phyloP scores from a whole-genome alignment of 2,797 vertebrate species.

The Anolis apletophallus region DNA sequence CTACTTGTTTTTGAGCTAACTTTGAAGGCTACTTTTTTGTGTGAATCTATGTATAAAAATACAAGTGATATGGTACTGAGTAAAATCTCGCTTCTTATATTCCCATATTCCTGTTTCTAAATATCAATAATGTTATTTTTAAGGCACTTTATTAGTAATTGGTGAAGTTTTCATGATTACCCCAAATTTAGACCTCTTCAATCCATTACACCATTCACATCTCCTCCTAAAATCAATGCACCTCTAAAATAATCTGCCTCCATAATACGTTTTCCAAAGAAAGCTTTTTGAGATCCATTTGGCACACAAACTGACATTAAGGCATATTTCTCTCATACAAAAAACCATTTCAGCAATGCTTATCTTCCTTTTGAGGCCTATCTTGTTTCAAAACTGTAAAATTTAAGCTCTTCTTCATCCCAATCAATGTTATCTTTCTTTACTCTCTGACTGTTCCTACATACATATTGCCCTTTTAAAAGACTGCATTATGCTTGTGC shows the following conservation, averaged over 20 bases:
- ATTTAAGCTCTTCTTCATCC: conserved; percentile 8
- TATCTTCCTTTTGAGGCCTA: conserved; percentile 14
- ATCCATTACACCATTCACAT: conserved; percentile 11
- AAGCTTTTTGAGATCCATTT: conserved; percentile 52
- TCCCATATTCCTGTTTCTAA: conserved; percentile 15
- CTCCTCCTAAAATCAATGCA: conserved; percentile 28
- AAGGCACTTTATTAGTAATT: conserved; percentile 25
- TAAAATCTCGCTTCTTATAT: conserved; percentile 18
- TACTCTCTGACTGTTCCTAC: neutral
- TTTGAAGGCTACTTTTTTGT: neutral
- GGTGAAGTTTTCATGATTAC: conserved; percentile 19
- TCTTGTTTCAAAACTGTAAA: conserved; percentile 34
- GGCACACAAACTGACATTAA: conserved; percentile 22
- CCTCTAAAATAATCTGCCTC: conserved; percentile 31
- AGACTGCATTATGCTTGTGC: neutral
- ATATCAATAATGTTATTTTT: conserved; percentile 34
- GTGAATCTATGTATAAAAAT: neutral
- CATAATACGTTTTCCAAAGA: conserved; percentile 57
- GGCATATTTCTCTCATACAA: conserved; percentile 8
- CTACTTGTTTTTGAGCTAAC: neutral
- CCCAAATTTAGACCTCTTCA: conserved; percentile 23
- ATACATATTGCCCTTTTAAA: conserved; percentile 7
- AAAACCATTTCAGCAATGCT: neutral
- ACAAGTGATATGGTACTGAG: neutral
- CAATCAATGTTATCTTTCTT: conserved; percentile 20